Evolutionary conservation across 2,888 invertebrate species (phyloP).

Genomic region (Leptinotarsa haldemani): DNA sequence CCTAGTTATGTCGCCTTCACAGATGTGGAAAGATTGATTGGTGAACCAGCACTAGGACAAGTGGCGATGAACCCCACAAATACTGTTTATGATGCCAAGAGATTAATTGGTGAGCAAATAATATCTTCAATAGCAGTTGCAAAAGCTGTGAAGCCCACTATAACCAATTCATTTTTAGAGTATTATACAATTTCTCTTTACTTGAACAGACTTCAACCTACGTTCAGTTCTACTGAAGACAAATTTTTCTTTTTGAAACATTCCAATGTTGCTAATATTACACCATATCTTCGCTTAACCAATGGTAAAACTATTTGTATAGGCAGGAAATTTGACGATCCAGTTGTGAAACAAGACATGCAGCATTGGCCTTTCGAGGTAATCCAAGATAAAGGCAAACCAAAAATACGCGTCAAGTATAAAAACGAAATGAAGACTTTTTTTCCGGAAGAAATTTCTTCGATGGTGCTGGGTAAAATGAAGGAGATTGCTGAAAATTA

Average conservation of each 20-base stretch:
- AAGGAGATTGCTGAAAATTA: constrained; percentile 68
- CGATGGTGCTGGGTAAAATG: constrained; percentile 74
- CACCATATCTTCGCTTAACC: no score
- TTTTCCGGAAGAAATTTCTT: constrained; percentile 68
- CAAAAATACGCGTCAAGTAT: constrained; percentile 63
- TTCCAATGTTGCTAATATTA: neutral
- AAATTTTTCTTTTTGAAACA: neutral
- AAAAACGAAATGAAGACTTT: constrained; percentile 65
- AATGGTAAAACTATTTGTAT: constrained; percentile 51
- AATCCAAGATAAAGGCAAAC: constrained; percentile 66
- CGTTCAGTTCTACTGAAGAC: no score
- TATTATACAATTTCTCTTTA: no score
- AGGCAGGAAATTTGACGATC: constrained; percentile 73
- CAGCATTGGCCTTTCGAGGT: constrained; percentile 75
- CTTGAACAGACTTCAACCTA: no score
- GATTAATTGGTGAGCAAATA: constrained; percentile 58
- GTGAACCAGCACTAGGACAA: constrained; percentile 89
- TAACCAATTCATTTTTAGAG: no score
- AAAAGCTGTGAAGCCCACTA: neutral
- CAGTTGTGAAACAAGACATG: constrained; percentile 74
- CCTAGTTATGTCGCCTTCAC: constrained; percentile 91
- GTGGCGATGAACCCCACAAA: constrained; percentile 70
- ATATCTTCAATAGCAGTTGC: neutral
- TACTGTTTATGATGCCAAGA: constrained; percentile 79
- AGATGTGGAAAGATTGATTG: constrained; percentile 84